These are phyloP conservation scores for Amiota communis DNA, from an alignment of 2,888 invertebrate genomes.

Conservation along the genomic window DNA sequence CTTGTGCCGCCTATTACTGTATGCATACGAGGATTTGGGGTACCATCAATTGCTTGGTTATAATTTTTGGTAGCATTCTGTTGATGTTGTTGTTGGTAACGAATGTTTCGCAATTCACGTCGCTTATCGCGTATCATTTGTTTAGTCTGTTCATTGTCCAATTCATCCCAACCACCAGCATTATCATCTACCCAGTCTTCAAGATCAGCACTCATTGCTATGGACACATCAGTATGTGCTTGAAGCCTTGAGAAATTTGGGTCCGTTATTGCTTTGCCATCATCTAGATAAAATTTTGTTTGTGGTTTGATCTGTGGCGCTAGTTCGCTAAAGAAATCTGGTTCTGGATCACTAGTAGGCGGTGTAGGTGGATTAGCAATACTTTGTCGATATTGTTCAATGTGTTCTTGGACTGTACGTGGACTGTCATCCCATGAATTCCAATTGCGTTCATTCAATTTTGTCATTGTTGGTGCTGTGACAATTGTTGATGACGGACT, in stretches of 20 bases:
- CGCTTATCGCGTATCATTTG: constrained; percentile 72
- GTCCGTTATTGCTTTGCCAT: constrained; percentile 50
- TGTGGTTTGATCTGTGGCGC: constrained; percentile 78
- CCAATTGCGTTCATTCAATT: constrained; percentile 74
- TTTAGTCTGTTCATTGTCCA: constrained; percentile 70
- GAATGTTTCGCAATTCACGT: constrained; percentile 70
- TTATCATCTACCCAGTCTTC: constrained; percentile 76
- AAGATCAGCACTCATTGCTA: constrained; percentile 74
- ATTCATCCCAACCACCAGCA: constrained; percentile 75
- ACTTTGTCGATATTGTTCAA: constrained; percentile 77
- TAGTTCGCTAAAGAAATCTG: constrained; percentile 78
- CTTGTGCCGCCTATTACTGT: too few relatives aligned
- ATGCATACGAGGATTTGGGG: constrained; percentile 4
- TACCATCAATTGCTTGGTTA: constrained; percentile 32
- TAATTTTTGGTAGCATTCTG: constrained; percentile 49
- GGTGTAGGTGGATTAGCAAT: constrained; percentile 73
- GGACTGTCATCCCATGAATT: constrained; percentile 78
- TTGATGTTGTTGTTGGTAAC: constrained; percentile 28
- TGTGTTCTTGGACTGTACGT: constrained; percentile 77
- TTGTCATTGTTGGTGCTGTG: not conserved
- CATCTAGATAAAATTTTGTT: constrained; percentile 75
- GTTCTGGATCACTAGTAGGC: constrained; percentile 73
- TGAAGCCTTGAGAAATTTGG: constrained; percentile 73
- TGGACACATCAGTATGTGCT: constrained; percentile 73
- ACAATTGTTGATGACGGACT: not conserved